Evolutionary conservation across 2,113 vertebrate genomes (phyloP).

Genomic region (Indri indri): DNA sequence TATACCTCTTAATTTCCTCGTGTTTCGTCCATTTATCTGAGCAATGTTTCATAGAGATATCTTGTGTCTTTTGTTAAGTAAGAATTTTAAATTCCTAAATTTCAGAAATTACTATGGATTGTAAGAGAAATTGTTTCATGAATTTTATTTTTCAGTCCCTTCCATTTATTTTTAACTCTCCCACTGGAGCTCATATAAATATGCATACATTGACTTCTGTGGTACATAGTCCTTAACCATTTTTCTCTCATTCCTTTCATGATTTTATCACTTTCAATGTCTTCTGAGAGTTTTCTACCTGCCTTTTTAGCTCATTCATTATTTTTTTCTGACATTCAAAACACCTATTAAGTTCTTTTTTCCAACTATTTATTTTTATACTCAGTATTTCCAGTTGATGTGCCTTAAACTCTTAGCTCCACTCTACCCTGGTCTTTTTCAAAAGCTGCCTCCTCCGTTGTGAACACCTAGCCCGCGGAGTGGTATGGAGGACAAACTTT

Average conservation of each 20-base stretch:
- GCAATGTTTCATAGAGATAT: neutral
- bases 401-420: neutral
- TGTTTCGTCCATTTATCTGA: neutral
- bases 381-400: neutral
- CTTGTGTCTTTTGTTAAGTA: neutral
- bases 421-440: neutral
- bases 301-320: neutral
- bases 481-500: neutral
- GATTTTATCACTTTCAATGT: neutral
- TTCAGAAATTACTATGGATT: neutral
- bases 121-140: neutral
- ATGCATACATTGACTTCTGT: neutral
- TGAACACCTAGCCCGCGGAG: neutral
- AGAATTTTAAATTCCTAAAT: neutral
- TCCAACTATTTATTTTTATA: neutral
- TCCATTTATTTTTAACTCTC: neutral
- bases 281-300: neutral
- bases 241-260: neutral
- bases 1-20: neutral
- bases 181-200: neutral
- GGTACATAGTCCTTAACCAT: neutral
- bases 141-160: neutral
- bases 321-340: neutral
- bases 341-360: neutral
- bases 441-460: neutral